Evolutionary conservation across 1,140 invertebrate genomes (phyloP), one percentile per base, ranked within the genome.

Genomic region (Holotrichia oblita): DNA sequence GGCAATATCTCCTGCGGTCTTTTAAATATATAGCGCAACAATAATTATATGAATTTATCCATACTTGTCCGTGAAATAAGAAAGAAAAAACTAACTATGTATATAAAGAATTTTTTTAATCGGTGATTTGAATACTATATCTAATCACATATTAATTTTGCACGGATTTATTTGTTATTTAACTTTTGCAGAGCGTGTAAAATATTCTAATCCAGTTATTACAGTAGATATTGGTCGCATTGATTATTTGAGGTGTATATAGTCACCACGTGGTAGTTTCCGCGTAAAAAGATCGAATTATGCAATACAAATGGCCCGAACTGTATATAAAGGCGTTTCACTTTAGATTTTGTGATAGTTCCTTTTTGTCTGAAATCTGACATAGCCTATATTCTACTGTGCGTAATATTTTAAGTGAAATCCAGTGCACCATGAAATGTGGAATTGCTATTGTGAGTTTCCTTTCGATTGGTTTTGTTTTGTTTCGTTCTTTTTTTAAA

Each of bases 291-390:
- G 61, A 64, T n/a, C 61, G 10, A 64, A 64, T 64, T 64, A 64
- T 64, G 61, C 61, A 64, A 64, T 64, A 8, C 12, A 64, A 64
- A 64, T 8, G 61, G 61, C n/a, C 24, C 61, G 20, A 17, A 9
- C 61, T 64, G 20, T 64, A 64, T 64, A 64, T 64, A 64, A 64
- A 64, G 61, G 17, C n/a, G 61, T 64, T 64, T 64, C 61, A 27
- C 61, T 20, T 64, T 64, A 17, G 20, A 64, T 22, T 64, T 64
- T 64, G 61, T 64, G 61, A 64, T 64, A 64, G 61, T 64, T 64
- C 61, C 61, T 64, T 64, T 64, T 64, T 64, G 61, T 64, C 61
- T 64, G 61, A 64, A 6, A 48, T 48, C 44, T n/a, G 44, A 48
- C n/a, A 14, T 10, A 48, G 10, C 44, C 44, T 10, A n/a, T n/a